These are phyloP conservation scores for Mnemiopsis leidyi DNA, from an alignment of 37 sponge, comb jelly and placozoan genomes.

Conservation along the genomic window DNA sequence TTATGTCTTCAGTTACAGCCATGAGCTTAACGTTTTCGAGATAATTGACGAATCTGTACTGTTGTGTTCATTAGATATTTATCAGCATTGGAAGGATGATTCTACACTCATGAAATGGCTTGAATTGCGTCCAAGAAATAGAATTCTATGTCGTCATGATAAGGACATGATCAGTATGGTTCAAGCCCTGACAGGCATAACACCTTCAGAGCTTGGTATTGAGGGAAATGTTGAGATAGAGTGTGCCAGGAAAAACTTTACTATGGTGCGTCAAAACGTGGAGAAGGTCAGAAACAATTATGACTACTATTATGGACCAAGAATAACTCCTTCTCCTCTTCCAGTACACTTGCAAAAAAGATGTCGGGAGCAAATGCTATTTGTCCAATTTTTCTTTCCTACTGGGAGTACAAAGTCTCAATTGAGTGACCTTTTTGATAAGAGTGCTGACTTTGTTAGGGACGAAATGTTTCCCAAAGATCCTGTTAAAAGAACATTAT, in stretches of 20 bases:
- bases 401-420: conserved; percentile 60
- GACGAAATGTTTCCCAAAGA: conserved; percentile 65
- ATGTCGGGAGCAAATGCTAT: conserved; percentile 9
- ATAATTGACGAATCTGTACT: conserved; percentile 45
- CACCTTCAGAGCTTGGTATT: background rate
- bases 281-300: conserved; percentile 40
- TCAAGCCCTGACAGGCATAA: background rate
- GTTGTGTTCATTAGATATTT: conserved; percentile 44
- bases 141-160: conserved; percentile 2
- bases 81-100: background rate
- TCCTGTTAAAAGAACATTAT: conserved; percentile 51
- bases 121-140: conserved; percentile 46
- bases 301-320: conserved; percentile 41
- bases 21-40: conserved; percentile 46
- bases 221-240: conserved; percentile 44
- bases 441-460: conserved; percentile 50
- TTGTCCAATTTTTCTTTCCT: conserved; percentile 58
- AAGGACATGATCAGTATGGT: conserved; percentile 61
- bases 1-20: conserved; percentile 33
- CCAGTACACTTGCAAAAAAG: conserved; percentile 36
- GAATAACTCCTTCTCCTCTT: conserved; percentile 17
- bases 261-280: background rate
- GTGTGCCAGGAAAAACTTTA: conserved; percentile 41
- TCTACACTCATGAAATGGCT: conserved; percentile 58
- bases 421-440: conserved; percentile 40